These are phyloP conservation scores for Yasuhikotakia modesta DNA, from an alignment of 2,797 vertebrate species.

Conservation along the genomic window DNA sequence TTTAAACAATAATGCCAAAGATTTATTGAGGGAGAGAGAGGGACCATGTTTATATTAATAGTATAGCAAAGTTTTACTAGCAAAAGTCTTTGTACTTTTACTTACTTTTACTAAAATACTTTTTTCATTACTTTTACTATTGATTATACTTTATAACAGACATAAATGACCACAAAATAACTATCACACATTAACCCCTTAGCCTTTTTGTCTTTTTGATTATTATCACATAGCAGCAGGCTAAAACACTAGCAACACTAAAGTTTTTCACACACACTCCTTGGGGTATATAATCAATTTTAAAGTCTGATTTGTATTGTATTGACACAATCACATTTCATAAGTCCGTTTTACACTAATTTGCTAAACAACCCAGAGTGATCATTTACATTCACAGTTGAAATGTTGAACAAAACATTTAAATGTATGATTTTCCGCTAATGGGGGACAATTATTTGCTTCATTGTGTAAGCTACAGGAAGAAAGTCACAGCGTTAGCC, in stretches of 20 bases:
- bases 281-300: no score
- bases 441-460: constrained; percentile 64
- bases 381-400: neutral
- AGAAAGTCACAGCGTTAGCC: constrained; percentile 58
- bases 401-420: constrained; percentile 58
- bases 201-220: no score
- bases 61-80: no score
- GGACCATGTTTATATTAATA: constrained; percentile 35
- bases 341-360: neutral
- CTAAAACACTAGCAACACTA: neutral
- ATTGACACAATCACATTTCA: neutral
- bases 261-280: neutral
- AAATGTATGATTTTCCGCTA: constrained; percentile 62
- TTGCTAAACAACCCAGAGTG: neutral
- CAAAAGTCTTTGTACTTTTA: no score
- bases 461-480: constrained; percentile 63
- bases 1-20: constrained; percentile 60
- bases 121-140: no score
- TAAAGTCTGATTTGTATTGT: neutral
- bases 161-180: no score
- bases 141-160: no score
- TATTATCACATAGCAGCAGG: neutral
- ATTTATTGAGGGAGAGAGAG: constrained; percentile 46
- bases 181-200: neutral
- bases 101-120: no score